Evolutionary conservation across 1,140 invertebrate genomes (phyloP), one percentile per base, ranked within the genome.

Genomic region (Hypothenemus hampei): DNA sequence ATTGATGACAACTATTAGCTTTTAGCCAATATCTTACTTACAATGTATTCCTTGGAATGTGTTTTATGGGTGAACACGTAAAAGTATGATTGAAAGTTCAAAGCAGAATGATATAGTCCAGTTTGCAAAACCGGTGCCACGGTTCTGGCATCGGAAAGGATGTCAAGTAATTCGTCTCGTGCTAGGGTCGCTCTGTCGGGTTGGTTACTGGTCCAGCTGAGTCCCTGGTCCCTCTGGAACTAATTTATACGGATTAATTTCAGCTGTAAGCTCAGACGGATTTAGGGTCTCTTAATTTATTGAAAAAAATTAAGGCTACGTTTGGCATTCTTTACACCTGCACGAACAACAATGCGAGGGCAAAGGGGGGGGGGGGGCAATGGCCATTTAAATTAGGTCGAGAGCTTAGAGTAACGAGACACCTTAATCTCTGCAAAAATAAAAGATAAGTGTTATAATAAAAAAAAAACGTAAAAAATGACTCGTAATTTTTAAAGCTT

Each of bases 41-140:
- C 84, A 60, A 78, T 72, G 67, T 82, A 85, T 39, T 87, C 80
- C 44, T 85, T 87, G 35, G 83, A 81, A 51, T 81, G 76, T 3
- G 85, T 86, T 51, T 87, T 86, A 65, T 97, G 89, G 31, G 82
- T 81, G 67, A 93, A 94, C 19, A 93, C 86, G 68, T 93, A 94
- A 78, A 94, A 91, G 70, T 89, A 95, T 43, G 84, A 84, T 59
- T 82, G 81, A 1, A 79, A 75, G 72, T 88, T 87, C n/a, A 81
- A 76, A 56, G 78, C 76, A 6, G 84, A 81, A 67, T 89, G 86
- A 66, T 84, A 82, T 69, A 84, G 78, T n/a, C 81, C 85, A 19
- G 82, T 84, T 63, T 78, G 77, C 48, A 87, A 72, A 29, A 89
- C 71, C 1, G 89, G 89, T 1, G 87, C 84, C 4, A 87, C 78